Conservation (phyloP, 1,140 invertebrate species). For the Scylla paramamosain region DNA sequence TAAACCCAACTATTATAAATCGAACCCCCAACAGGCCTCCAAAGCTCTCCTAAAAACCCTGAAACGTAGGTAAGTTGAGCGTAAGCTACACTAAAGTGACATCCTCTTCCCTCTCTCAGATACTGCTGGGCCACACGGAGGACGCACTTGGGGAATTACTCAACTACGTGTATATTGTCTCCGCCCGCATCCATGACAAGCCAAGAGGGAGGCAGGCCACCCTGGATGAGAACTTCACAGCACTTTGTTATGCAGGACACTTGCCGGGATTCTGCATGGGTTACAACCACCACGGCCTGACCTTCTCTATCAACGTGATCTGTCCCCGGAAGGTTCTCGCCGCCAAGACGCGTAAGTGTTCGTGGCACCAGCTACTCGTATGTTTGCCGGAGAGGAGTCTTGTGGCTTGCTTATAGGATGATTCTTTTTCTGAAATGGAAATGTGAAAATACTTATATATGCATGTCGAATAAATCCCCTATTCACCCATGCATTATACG, state of each 20-base stretch:
- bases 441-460: background rate
- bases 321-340: conserved; percentile 85
- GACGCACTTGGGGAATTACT: conserved; percentile 88
- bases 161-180: conserved; percentile 90
- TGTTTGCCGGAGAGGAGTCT: too few relatives aligned
- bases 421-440: too few relatives aligned
- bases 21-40: too few relatives aligned
- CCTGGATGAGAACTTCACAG: conserved; percentile 89
- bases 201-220: conserved; percentile 84
- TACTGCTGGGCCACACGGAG: conserved; percentile 91
- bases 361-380: too few relatives aligned
- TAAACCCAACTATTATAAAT: too few relatives aligned
- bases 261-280: conserved; percentile 94
- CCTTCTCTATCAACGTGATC: conserved; percentile 91
- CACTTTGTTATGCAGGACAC: conserved; percentile 92
- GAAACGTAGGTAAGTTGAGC: too few relatives aligned
- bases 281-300: conserved; percentile 90
- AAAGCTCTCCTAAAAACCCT: too few relatives aligned
- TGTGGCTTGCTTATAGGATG: too few relatives aligned
- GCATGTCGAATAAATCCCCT: background rate
- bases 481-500: too few relatives aligned
- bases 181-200: conserved; percentile 85
- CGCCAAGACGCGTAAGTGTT: conserved; percentile 81
- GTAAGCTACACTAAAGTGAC: too few relatives aligned
- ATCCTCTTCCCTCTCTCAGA: conserved; percentile 81